These are phyloP conservation scores for Sinhomidia bicolor DNA, from an alignment of 2,888 invertebrate genomes.

Conservation along the genomic window DNA sequence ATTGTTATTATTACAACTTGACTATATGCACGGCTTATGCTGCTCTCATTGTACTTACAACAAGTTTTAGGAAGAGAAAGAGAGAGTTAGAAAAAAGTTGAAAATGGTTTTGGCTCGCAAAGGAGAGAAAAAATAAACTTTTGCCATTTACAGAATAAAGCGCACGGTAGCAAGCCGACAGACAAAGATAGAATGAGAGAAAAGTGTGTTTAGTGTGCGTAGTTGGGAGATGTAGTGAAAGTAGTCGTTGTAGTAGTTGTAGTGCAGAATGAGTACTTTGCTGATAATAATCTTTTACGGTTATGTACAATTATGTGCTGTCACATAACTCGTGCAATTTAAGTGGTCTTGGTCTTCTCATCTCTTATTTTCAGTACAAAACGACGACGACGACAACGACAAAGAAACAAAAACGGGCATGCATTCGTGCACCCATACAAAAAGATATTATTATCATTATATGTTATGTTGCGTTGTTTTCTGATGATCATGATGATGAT, in stretches of 20 bases:
- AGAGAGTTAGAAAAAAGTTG: constrained; percentile 40
- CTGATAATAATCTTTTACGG: constrained; percentile 56
- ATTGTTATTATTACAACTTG: constrained; percentile 42
- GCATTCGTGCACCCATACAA: background rate
- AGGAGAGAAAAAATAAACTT: constrained; percentile 47
- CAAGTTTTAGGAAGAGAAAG: background rate
- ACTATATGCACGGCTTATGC: constrained; percentile 44
- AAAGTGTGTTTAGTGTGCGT: constrained; percentile 4
- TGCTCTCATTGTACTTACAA: background rate
- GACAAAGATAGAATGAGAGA: constrained; percentile 20
- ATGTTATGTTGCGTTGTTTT: constrained; percentile 19
- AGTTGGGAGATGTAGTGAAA: background rate
- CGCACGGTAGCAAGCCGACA: constrained; percentile 14
- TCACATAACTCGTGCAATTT: constrained; percentile 50
- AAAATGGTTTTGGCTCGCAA: constrained; percentile 41
- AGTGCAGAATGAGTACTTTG: constrained; percentile 37
- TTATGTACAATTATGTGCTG: constrained; percentile 55
- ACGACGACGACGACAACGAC: background rate
- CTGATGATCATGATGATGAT: constrained; percentile 28
- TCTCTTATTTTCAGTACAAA: constrained; percentile 30
- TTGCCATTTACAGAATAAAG: constrained; percentile 50
- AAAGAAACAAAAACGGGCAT: constrained; percentile 33
- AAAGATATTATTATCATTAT: constrained; percentile 20
- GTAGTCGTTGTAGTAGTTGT: background rate
- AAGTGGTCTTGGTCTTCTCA: constrained; percentile 43